phyloP scores from a whole-genome alignment of 2,113 vertebrate species.

The Oryzias melastigma region DNA sequence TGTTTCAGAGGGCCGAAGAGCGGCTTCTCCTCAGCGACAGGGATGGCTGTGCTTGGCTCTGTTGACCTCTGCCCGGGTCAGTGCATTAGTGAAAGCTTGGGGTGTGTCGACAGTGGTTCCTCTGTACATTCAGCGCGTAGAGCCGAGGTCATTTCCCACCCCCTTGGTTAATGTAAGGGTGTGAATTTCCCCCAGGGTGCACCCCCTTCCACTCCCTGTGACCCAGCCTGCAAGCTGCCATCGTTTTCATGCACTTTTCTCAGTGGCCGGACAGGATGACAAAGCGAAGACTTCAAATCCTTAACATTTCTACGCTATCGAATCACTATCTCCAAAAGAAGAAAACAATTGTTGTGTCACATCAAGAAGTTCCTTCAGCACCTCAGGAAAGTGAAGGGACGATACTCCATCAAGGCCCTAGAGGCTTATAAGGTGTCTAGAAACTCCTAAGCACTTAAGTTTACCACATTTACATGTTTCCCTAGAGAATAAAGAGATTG shows the following conservation, averaged over 20 bases:
- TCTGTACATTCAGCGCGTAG: slow-evolving; percentile 74
- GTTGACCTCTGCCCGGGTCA: slow-evolving; percentile 64
- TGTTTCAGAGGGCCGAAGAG: slow-evolving; percentile 27
- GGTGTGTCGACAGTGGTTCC: slow-evolving; percentile 58
- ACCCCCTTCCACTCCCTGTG: slow-evolving; percentile 24
- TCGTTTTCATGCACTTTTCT: slow-evolving; percentile 60
- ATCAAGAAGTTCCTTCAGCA: slow-evolving; percentile 58
- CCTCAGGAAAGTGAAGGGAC: slow-evolving; percentile 55
- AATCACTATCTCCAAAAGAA: slow-evolving; percentile 52
- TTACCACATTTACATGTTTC: slow-evolving; percentile 58
- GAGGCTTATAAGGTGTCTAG: slow-evolving; percentile 55
- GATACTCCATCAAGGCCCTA: slow-evolving; percentile 49
- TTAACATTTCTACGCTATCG: slow-evolving; percentile 56
- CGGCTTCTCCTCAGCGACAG: slow-evolving; percentile 50
- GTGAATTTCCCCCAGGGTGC: slow-evolving; percentile 27
- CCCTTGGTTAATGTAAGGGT: slow-evolving; percentile 24
- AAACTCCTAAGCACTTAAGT: slow-evolving; percentile 64
- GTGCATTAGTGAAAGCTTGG: slow-evolving; percentile 58
- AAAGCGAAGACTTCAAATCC: slow-evolving; percentile 63
- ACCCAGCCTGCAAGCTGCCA: slow-evolving; percentile 58
- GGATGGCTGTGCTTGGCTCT: slow-evolving; percentile 51
- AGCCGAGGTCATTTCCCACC: slow-evolving; percentile 46
- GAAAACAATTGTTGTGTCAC: slow-evolving; percentile 49
- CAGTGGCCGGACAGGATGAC: slow-evolving; percentile 42
- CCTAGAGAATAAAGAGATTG: slow-evolving; percentile 58